phyloP scores from a whole-genome alignment of 1,140 invertebrate genomes.

The Brachionus rotundiformis region DNA sequence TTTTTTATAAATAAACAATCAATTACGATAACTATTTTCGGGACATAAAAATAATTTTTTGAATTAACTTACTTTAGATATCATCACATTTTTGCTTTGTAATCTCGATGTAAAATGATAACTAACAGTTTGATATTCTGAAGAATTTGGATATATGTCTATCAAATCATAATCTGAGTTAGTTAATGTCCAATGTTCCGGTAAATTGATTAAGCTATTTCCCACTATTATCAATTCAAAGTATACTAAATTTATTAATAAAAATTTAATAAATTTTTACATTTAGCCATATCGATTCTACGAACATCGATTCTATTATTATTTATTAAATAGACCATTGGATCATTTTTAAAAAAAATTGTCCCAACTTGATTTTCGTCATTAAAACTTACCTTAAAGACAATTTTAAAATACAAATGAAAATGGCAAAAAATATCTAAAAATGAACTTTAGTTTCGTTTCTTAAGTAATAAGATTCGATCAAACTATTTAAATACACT shows the following conservation, averaged over 20 bases:
- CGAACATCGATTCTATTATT: not conserved
- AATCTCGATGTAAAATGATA: not conserved
- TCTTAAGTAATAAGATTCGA: not conserved
- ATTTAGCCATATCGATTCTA: not conserved
- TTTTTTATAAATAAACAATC: no score
- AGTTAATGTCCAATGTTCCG: not conserved
- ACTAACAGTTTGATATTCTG: not conserved
- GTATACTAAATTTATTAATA: no score
- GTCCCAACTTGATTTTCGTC: not conserved
- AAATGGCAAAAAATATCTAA: not conserved
- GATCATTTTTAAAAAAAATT: not conserved
- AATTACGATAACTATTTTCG: no score
- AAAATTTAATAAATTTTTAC: not conserved
- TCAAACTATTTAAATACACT: conserved; percentile 27
- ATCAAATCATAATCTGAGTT: not conserved
- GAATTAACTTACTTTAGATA: not conserved
- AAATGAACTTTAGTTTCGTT: not conserved
- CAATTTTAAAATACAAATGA: not conserved
- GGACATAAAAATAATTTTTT: not conserved
- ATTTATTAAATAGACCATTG: not conserved
- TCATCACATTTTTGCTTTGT: not conserved
- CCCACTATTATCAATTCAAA: not conserved
- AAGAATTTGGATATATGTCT: not conserved
- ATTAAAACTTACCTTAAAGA: not conserved
- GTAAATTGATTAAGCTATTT: not conserved